These are phyloP conservation scores for Limonius californicus DNA, from an alignment of 1,140 invertebrate genomes.

Conservation along the genomic window DNA sequence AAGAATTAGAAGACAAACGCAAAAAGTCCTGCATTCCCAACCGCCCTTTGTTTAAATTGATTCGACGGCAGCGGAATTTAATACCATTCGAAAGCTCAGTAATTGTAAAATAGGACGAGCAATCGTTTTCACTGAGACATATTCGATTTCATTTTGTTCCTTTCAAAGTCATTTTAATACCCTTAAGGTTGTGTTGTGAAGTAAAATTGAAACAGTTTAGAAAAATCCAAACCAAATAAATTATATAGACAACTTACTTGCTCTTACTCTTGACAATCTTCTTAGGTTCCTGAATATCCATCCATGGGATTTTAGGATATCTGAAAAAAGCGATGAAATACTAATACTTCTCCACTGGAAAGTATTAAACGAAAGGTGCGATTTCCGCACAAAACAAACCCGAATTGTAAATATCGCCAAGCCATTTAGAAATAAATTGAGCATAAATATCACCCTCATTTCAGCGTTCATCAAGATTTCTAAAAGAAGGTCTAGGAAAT, in stretches of 20 bases:
- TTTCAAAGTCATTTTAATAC: background rate
- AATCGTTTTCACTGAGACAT: conserved; percentile 17
- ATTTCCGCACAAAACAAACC: too few species aligned
- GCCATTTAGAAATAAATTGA: too few species aligned
- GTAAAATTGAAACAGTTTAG: background rate
- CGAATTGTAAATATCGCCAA: too few species aligned
- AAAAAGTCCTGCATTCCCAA: conserved; percentile 32
- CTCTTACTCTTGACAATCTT: conserved; percentile 37
- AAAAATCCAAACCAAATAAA: background rate
- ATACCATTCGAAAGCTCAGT: conserved; percentile 38
- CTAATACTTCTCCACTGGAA: too few species aligned
- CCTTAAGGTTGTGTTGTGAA: background rate
- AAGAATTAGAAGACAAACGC: conserved; percentile 14
- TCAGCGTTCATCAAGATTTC: too few species aligned
- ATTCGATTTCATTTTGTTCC: background rate
- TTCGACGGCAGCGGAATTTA: conserved; percentile 40
- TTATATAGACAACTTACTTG: conserved; percentile 35
- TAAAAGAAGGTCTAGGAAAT: too few species aligned
- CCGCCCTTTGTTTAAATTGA: conserved; percentile 41
- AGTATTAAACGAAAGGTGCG: too few species aligned
- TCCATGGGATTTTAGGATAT: conserved; percentile 40
- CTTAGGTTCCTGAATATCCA: conserved; percentile 45
- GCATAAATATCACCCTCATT: too few species aligned
- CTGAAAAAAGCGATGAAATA: too few species aligned
- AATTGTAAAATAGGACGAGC: conserved; percentile 38